Evolutionary conservation across 2,888 invertebrate species (phyloP), one percentile per base, ranked within the genome.

Genomic region (Odontothrips loti): DNA sequence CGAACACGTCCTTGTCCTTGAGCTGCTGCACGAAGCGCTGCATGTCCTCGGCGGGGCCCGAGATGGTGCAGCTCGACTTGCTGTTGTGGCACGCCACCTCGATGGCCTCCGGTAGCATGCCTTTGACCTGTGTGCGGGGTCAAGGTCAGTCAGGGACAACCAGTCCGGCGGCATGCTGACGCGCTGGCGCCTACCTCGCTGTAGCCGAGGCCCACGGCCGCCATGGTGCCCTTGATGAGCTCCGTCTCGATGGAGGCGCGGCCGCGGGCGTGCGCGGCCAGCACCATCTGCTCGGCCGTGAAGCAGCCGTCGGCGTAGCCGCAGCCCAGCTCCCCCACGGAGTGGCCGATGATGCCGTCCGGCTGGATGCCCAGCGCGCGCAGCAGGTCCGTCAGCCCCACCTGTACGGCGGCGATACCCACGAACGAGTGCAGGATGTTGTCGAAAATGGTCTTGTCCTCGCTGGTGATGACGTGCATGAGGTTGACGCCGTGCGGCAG

Each of bases 391-490:
- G 90, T 90, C 58, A 91, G 85, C 11, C 88, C 90, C 83, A 94
- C 92, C 90, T 91, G 98, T 86, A 98, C 93, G 80, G 98, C 95
- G 51, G 97, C 97, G 86, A 98, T 98, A 11, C 95, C 93, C 47
- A 97, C 92, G 89, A 98, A 98, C 0, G 96, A 95, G 87, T 95
- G 93, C 82, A 96, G 87, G 75, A 96, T 94, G 86, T 95, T 94
- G 83, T 96, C 93, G 87, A 95, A 96, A 17, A 92, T 92, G n/a
- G 90, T 88, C 43, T 94, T 93, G 78, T 93, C 93, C 79, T 93
- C 94, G 80, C 92, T 92, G 78, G 93, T 91, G 23, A 98, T 88
- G 82, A 96, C 89, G 83, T 94, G 90, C 86, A 94, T 89, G n/a
- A 99, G 90, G 87, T 97, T 94, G 27, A 98, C 85, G 68, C 93